Conservation (phyloP, 2,888 invertebrate genomes). For the Diadegma fenestrale region DNA sequence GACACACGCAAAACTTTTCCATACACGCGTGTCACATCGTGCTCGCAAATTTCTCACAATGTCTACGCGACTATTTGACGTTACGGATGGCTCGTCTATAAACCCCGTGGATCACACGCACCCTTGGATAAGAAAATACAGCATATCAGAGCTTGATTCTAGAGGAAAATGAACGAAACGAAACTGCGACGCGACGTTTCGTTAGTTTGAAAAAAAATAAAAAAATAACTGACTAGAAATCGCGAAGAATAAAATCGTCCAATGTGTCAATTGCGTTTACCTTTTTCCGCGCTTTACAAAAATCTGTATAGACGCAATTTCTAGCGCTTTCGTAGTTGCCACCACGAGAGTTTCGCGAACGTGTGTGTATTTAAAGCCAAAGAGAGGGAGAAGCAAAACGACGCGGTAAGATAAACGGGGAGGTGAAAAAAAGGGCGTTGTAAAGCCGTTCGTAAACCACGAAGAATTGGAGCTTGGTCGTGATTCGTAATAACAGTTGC, state of each 20-base stretch:
- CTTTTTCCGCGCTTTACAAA: constrained; percentile 53
- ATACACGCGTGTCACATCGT: neutral
- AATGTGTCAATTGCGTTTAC: constrained; percentile 41
- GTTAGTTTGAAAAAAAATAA: neutral
- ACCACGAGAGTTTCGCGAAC: constrained; percentile 47
- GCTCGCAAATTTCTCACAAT: neutral
- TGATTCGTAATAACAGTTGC: neutral
- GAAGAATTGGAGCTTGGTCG: constrained; percentile 9
- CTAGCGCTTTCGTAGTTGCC: constrained; percentile 23
- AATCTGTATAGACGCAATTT: constrained; percentile 51
- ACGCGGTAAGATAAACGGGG: neutral
- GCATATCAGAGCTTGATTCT: neutral
- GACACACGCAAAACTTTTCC: neutral
- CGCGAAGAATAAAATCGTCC: neutral
- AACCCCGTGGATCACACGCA: neutral
- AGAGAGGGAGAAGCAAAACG: neutral
- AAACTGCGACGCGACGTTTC: neutral
- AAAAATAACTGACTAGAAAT: neutral
- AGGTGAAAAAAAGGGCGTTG: neutral
- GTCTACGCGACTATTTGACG: neutral
- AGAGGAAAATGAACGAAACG: neutral
- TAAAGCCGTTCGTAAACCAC: neutral
- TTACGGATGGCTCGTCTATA: neutral
- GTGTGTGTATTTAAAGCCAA: constrained; percentile 14
- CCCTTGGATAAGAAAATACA: constrained; percentile 10